Conservation (phyloP, 2,797 vertebrate species). For the Poliocrania exsul region DNA sequence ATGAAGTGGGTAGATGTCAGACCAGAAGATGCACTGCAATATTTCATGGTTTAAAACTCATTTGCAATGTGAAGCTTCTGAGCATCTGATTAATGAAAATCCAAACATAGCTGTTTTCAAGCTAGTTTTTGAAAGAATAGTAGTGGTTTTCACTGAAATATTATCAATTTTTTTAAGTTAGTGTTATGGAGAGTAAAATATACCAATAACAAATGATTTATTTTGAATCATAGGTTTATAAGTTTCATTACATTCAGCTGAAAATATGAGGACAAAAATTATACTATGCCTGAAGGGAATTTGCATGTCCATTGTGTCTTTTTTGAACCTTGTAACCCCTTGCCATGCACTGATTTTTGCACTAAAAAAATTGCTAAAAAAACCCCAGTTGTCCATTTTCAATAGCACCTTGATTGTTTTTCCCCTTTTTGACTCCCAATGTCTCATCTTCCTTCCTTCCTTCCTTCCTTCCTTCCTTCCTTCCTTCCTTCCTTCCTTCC, state of each 20-base stretch:
- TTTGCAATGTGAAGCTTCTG: background rate
- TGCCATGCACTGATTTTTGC: background rate
- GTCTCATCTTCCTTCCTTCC: background rate
- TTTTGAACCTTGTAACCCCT: background rate
- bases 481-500: background rate
- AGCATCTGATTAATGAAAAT: background rate
- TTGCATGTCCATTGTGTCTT: background rate
- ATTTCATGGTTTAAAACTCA: background rate
- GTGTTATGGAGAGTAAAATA: background rate
- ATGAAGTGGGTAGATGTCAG: background rate
- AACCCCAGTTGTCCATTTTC: background rate
- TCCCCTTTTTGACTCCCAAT: background rate
- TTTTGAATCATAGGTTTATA: background rate
- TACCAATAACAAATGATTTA: background rate
- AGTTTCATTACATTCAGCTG: background rate
- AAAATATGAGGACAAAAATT: background rate
- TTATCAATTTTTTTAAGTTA: background rate
- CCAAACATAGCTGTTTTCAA: background rate
- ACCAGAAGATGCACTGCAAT: background rate
- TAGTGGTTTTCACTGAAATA: background rate
- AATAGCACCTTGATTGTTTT: background rate
- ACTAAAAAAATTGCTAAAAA: background rate
- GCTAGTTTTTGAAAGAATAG: background rate
- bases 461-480: background rate
- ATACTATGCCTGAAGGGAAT: background rate